Base-by-base conservation (phyloP, 2,113 vertebrate genomes). In the Heterotilapia buettikoferi region DNA sequence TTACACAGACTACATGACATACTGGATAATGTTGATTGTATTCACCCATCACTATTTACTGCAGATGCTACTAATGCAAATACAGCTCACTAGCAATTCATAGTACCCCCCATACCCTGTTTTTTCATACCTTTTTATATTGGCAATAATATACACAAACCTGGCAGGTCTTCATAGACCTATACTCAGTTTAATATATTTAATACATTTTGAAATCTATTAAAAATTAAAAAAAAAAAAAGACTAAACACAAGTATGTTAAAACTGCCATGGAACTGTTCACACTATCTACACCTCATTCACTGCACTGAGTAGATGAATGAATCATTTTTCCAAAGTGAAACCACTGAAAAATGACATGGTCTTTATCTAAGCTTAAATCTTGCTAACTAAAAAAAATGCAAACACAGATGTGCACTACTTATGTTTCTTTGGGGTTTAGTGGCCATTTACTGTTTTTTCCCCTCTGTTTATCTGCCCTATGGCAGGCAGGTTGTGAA, bases 401-500 rank as follows among this genome's bases (percentile, higher is more conserved):
- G 21, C 26, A 50, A 83, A 71, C 4, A 80, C 5, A 57, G 84
- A 83, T 59, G 26, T 80, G n/a, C 54, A 68, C 24, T 53, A 18
- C 9, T 45, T 43, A 1, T 88, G 79, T 80, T 86, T 87, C 14
- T 26, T 21, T 53, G 56, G 50, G 83, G 89, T 91, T 89, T 82
- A 76, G 16, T 81, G 6, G 12, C 40, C 38, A 61, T 87, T 88
- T 71, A 33, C 68, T 80, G 29, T 90, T 29, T 85, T 85, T 11
- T 0, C 5, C 16, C 36, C 16, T 53, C 83, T 92, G 88, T 90
- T 94, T 92, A 87, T 93, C 86, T 93, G 81, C 88, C 87, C 90
- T 56, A 38, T 94, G 86, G 84, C 87, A 92, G 88, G 78, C 79
- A 80, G 83, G 83, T 92, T 91, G 80, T 92, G 80, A 93, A 94